phyloP scores from a whole-genome alignment of 2,888 invertebrate species.

The Troilus luridus region DNA sequence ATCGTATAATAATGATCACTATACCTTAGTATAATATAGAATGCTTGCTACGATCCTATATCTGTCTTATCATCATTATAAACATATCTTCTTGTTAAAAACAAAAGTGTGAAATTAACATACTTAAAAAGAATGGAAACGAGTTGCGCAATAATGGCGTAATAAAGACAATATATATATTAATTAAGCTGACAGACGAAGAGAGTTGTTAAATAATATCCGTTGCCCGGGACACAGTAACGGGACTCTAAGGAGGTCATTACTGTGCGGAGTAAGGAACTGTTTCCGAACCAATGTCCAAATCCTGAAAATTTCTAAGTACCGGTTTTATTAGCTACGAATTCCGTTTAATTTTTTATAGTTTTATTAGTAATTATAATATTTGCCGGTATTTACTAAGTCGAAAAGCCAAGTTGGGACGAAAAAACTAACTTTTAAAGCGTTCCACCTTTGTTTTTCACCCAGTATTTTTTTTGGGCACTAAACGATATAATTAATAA shows the following conservation, averaged over 20 bases:
- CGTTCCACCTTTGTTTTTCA: no score
- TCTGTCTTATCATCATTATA: not conserved
- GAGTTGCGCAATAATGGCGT: not conserved
- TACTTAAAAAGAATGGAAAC: not conserved
- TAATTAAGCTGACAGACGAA: slow-evolving; percentile 18
- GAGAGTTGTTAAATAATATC: not conserved
- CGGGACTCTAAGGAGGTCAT: slow-evolving; percentile 33
- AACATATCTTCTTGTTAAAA: not conserved
- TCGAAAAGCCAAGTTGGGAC: not conserved
- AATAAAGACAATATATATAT: slow-evolving; percentile 15
- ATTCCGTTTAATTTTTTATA: not conserved
- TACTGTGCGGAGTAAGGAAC: not conserved
- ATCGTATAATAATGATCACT: no score
- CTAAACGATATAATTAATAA: no score
- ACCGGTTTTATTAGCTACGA: not conserved
- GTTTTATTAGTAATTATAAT: not conserved
- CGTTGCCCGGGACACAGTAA: not conserved
- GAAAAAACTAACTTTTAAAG: not conserved
- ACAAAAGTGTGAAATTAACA: not conserved
- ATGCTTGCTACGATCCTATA: not conserved
- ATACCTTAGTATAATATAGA: no score
- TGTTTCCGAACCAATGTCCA: not conserved
- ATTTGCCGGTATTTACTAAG: not conserved
- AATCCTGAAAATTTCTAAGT: not conserved
- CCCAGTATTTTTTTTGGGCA: no score